Percentiles rank a stretch among this genome's conserved stretches.
phyloP scores from a whole-genome alignment of 2,888 invertebrate species.

The Plebejus melissa region DNA sequence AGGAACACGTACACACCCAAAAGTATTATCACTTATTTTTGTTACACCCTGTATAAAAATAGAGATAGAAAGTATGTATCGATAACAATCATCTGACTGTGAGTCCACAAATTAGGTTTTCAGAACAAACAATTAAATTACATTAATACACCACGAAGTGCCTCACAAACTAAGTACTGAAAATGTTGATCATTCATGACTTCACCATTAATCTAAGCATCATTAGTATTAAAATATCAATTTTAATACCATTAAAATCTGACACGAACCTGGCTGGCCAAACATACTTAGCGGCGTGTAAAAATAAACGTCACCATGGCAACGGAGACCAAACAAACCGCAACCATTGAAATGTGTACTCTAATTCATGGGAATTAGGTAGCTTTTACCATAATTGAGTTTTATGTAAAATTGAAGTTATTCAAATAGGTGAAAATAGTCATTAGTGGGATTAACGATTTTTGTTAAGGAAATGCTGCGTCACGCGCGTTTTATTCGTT shows the following conservation, averaged over 20 bases:
- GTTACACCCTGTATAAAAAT: no score
- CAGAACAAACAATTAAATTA: not conserved
- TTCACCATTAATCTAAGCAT: slow-evolving; percentile 3
- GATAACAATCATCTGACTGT: not conserved
- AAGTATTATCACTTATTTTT: no score
- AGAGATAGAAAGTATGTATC: not conserved
- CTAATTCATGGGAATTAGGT: slow-evolving; percentile 26
- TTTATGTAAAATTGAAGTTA: slow-evolving; percentile 5
- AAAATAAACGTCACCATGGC: slow-evolving; percentile 45
- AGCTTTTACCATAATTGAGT: slow-evolving; percentile 26
- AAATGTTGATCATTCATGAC: slow-evolving; percentile 1
- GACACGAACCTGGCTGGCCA: slow-evolving; percentile 28
- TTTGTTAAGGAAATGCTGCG: slow-evolving; percentile 16
- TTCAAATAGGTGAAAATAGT: slow-evolving; percentile 24
- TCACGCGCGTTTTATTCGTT: not conserved
- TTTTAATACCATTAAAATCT: slow-evolving; percentile 28
- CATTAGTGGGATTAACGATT: slow-evolving; percentile 28
- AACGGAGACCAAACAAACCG: slow-evolving; percentile 48
- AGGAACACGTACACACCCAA: no score
- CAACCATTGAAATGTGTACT: slow-evolving; percentile 32
- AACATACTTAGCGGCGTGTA: slow-evolving; percentile 29
- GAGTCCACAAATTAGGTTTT: not conserved
- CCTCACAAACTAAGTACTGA: not conserved
- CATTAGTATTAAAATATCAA: slow-evolving; percentile 24
- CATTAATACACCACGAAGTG: not conserved